Base-by-base conservation (phyloP, 2,797 vertebrate genomes). In the Tokudaia tokunoshimensis region DNA sequence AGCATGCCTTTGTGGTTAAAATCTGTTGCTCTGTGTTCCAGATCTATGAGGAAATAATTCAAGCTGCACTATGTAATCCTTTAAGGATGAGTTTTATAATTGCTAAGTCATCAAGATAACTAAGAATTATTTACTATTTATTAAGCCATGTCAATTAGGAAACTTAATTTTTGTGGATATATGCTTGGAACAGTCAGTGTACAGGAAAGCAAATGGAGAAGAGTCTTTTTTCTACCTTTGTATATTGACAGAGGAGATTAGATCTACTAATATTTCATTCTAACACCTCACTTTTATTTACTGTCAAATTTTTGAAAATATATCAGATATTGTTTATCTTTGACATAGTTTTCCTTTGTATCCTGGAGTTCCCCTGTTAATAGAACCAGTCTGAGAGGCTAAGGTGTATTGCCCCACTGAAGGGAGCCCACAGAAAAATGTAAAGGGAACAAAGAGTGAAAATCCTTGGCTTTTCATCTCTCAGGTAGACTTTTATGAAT, bases 401-500 rank as follows among this genome's bases (percentile, higher is more conserved):
- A n/a, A 90, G 20, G 63, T 74, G 61, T 59, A 81, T 44, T 86
- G 31, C 52, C 50, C 44, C 44, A 76, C 4, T 92, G 82, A 95
- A 89, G 75, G 75, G 82, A 91, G 59, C n/a, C 74, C 5, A 91
- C 3, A 94, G 59, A 96, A 79, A 83, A 94, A 76, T 63, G 59
- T 85, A 79, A 95, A 95, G 37, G 72, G 91, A 97, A 92, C 63
- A 91, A 91, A 97, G 65, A 70, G 20, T 86, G n/a, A 84, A 70
- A 78, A 93, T 89, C 93, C 90, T 97, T 91, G 81, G n/a, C 24
- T 74, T 96, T 93, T 95, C 76, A 94, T 44, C 84, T 93, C 59
- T 12, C 41, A 65, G 89, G 92, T 93, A 94, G 83, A 96, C 87
- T 95, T 94, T 96, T 91, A 88, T 96, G 83, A 97, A 90, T 78